Evolutionary conservation across 1,140 invertebrate genomes (phyloP), one percentile per base, ranked within the genome.

Genomic region (Macrobrachium rosenbergii): DNA sequence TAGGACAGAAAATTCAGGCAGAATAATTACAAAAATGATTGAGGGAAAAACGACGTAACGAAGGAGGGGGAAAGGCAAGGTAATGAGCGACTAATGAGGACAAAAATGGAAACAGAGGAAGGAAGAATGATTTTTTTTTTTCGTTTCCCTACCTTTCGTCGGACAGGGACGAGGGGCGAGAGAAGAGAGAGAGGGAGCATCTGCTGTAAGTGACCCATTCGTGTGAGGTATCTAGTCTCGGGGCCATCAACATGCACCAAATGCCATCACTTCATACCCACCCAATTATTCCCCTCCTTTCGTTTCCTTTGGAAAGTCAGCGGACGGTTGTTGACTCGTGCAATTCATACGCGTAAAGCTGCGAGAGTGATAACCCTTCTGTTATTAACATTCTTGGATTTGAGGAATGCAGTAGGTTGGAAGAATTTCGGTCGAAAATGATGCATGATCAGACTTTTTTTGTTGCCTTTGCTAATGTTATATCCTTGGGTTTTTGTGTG

Each of bases 201-300:
- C 28, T 37, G 28, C 28, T 37, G 28, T 37, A 37, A 52, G 21
- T 19, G 60, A 23, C 43, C 63, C n/a, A 60, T 7, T 16, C 72
- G 82, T 83, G 82, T 83, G 82, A 83, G 69, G 82, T 83, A 73
- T 76, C 82, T 52, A 67, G 72, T 83, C 82, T 83, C 76, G 28
- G 69, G 69, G 14, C 75, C 62, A 84, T 77, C 73, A 84, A 64
- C 73, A 84, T 84, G 75, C 59, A 63, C 60, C 64, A 75, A 84
- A 84, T 77, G 83, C 83, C 73, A 64, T 75, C 75, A 77, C 82
- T 83, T 21, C 45, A 83, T 83, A 72, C 82, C 69, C 82, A 0
- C 23, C 82, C 82, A 83, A 83, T 83, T 83, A 83, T 83, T 83
- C 82, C 73, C 82, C 62, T 75, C 76, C 21, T 62, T 83, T 83